Evolutionary conservation across 2,797 vertebrate species (phyloP).

Genomic region (Stomatorhinus walkeri): DNA sequence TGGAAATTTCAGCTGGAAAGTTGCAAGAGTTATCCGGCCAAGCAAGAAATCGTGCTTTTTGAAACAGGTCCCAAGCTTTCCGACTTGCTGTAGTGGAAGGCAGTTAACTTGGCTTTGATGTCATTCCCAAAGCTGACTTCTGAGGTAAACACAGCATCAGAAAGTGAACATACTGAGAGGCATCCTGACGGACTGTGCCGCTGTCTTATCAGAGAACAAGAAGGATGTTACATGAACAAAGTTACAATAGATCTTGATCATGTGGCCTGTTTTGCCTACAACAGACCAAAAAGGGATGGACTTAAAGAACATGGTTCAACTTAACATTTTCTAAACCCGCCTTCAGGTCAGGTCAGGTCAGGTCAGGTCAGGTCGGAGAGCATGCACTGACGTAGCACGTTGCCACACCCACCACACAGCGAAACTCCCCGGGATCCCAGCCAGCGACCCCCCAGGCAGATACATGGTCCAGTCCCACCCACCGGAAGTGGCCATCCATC

Average conservation of each 20-base stretch:
- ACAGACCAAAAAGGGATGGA: not conserved
- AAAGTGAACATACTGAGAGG: not conserved
- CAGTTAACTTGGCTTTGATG: not conserved
- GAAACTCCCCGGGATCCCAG: not conserved
- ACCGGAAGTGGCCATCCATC: not conserved
- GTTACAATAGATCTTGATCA: not conserved
- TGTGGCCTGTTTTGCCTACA: not conserved
- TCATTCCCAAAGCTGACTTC: not conserved
- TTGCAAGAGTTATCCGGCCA: not conserved
- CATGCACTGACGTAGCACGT: not conserved
- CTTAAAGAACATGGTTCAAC: not conserved
- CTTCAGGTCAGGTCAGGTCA: not conserved
- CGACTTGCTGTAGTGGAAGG: no score
- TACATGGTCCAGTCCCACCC: not conserved
- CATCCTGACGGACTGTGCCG: not conserved
- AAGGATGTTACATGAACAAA: not conserved
- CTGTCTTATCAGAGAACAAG: not conserved
- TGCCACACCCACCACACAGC: not conserved
- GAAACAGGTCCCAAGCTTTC: not conserved
- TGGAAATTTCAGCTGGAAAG: not conserved
- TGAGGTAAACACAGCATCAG: not conserved
- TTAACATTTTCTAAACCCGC: not conserved
- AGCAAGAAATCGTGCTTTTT: not conserved
- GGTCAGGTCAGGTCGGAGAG: not conserved
- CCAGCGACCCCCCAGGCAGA: not conserved